Evolutionary conservation across 2,113 vertebrate genomes (phyloP), one percentile per base, ranked within the genome.

Genomic region (Boleophthalmus pectinirostris): DNA sequence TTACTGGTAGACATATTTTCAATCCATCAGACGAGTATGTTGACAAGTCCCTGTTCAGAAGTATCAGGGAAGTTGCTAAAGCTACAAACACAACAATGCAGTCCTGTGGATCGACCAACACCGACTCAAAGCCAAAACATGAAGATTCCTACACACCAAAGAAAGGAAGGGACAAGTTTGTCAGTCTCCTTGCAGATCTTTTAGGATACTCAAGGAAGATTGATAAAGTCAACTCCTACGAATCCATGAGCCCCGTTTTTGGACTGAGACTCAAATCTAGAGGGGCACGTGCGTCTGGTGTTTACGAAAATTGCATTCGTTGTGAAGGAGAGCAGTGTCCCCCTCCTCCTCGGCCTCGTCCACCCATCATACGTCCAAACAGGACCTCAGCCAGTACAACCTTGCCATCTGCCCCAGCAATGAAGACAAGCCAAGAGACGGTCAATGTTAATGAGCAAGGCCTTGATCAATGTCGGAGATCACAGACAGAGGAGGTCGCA

Each of bases 281-380:
- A 68, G 68, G 12, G 24, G 74, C 74, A 24, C 71, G 43, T 49
- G 76, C 66, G 23, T 47, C 46, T 3, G 71, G 63, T 68, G 80
- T 91, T 56, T 93, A 94, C 68, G 92, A 94, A 77, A 93, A 92
- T 76, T 93, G 92, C 54, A 38, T 85, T 0, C 90, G 90, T 75
- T 93, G 92, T 75, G 80, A 18, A 23, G 78, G 72, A 13, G 82
- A 82, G 29, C 72, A 3, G 63, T 89, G 88, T 73, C 84, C n/a
- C 0, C 80, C 84, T 49, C 81, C 72, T 6, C 79, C 53, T 0
- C 47, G 43, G 60, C 74, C 66, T 23, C 0, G 21, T 2, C 82
- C 80, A 5, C 51, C 80, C n/a, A 14, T 79, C 56, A 45, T 29
- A 63, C 24, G 7, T 56, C 18, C 1, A 56, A 47, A 21, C 58